phyloP scores from a whole-genome alignment of 2,113 vertebrate genomes.

The Hoplias malabaricus region DNA sequence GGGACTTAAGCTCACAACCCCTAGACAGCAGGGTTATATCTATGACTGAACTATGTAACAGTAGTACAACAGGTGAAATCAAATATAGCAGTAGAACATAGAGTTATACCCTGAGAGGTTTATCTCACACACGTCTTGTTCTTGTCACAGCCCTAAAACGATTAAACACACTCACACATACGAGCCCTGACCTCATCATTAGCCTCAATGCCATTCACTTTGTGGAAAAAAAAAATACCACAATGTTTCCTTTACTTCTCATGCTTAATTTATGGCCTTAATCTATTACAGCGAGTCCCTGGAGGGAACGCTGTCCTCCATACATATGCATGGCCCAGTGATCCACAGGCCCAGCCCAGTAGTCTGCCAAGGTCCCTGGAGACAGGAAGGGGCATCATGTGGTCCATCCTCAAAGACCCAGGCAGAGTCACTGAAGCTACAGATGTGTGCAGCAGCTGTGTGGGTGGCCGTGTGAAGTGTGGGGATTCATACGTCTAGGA shows the following conservation, averaged over 20 bases:
- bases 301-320: conserved; percentile 25
- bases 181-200: not conserved
- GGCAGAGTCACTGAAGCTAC: conserved; percentile 15
- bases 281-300: conserved; percentile 19
- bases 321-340: conserved; percentile 45
- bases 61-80: no score
- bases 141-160: conserved; percentile 37
- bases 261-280: conserved; percentile 31
- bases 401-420: conserved; percentile 11
- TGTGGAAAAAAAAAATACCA: not conserved
- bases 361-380: conserved; percentile 3
- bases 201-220: not conserved
- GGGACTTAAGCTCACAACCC: no score
- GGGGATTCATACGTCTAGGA: not conserved
- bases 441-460: not conserved
- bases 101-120: no score
- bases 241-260: conserved; percentile 13
- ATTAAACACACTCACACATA: not conserved
- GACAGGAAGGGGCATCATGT: conserved; percentile 25
- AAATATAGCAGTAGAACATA: no score
- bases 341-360: conserved; percentile 29
- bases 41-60: no score
- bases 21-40: no score
- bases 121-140: not conserved
- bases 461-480: not conserved